These are phyloP conservation scores for Drosophila melanosoma DNA, from an alignment of 2,888 invertebrate genomes.

Conservation along the genomic window DNA sequence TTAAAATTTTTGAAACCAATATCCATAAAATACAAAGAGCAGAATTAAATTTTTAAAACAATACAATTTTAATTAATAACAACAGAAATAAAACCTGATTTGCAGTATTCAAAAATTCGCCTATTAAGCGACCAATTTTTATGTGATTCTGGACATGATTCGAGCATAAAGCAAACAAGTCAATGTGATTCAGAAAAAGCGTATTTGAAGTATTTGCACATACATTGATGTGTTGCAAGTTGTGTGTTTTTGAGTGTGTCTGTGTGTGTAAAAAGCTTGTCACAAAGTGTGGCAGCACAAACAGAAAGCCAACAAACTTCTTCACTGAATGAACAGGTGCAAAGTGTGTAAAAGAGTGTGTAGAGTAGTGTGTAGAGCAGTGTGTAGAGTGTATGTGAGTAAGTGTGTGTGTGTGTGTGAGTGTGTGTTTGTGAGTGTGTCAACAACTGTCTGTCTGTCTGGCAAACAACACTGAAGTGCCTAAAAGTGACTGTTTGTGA, in stretches of 20 bases:
- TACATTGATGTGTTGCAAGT: constrained; percentile 6
- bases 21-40: not conserved
- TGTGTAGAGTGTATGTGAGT: not conserved
- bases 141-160: not conserved
- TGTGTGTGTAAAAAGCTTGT: constrained; percentile 35
- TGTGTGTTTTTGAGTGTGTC: constrained; percentile 12
- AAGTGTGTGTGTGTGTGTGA: not conserved
- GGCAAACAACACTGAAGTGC: constrained; percentile 57
- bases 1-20: constrained; percentile 7
- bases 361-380: not conserved
- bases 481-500: constrained; percentile 32
- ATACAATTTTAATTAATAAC: not conserved
- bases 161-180: not conserved
- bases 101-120: not conserved
- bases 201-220: constrained; percentile 17
- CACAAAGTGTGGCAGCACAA: constrained; percentile 41
- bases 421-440: constrained; percentile 41
- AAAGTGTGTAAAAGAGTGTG: constrained; percentile 16
- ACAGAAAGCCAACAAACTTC: constrained; percentile 46
- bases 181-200: constrained; percentile 12
- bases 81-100: not conserved
- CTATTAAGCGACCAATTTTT: not conserved
- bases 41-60: not conserved
- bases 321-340: constrained; percentile 51
- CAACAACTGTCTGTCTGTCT: constrained; percentile 52